phyloP scores from a whole-genome alignment of 1,140 invertebrate genomes.

The Rhyacophila brunnea region DNA sequence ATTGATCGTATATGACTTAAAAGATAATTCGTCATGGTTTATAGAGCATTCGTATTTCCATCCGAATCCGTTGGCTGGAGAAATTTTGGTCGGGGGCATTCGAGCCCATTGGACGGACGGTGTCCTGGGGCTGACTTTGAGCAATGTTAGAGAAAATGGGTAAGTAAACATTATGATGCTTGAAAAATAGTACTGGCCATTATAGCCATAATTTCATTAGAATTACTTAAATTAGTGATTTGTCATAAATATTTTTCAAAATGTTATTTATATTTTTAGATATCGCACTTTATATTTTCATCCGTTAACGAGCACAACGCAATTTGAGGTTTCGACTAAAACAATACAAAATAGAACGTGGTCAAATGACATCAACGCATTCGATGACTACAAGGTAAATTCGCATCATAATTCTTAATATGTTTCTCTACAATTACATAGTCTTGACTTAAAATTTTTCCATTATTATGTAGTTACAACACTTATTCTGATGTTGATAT shows the following conservation, averaged over 20 bases:
- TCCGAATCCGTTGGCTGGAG: conserved; percentile 65
- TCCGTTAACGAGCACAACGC: conserved; percentile 45
- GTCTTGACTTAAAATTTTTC: background rate
- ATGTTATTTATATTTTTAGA: conserved; percentile 31
- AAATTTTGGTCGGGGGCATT: conserved; percentile 61
- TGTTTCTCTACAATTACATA: background rate
- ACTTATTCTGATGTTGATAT: conserved; percentile 7
- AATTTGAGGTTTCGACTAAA: conserved; percentile 46
- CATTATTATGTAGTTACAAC: background rate
- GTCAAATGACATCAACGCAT: conserved; percentile 46
- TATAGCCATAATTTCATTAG: no score
- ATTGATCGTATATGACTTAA: conserved; percentile 64
- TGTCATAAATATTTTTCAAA: no score
- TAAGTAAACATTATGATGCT: no score
- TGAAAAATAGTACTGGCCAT: no score
- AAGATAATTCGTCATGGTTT: conserved; percentile 64
- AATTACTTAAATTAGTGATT: no score
- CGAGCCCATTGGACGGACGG: conserved; percentile 70
- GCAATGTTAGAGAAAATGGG: conserved; percentile 44
- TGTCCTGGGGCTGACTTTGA: conserved; percentile 61
- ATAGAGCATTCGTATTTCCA: conserved; percentile 69
- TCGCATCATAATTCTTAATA: no score
- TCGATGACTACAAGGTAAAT: conserved; percentile 54
- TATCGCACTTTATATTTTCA: conserved; percentile 50
- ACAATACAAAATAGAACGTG: conserved; percentile 47